Evolutionary conservation across 1,140 invertebrate genomes (phyloP), one percentile per base, ranked within the genome.

Genomic region (Drosophila orosa): DNA sequence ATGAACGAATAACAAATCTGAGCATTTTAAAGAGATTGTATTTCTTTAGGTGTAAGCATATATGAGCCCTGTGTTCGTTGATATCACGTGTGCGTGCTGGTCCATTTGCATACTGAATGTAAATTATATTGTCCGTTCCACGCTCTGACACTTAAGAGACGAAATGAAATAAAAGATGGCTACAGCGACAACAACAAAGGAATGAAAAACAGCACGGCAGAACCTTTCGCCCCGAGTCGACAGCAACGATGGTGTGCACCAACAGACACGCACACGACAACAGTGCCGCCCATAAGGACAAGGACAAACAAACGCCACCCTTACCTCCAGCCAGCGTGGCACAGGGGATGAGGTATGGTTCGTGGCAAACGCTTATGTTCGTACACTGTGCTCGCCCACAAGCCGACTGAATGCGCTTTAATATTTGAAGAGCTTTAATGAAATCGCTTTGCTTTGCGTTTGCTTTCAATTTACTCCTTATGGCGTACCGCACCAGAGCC

Each of bases 81-180:
- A 35, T 56, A 56, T 22, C 35, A 65, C 42, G 39, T 72, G 66
- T 50, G 47, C 47, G n/a, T 48, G 37, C 31, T 40, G 39, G 58
- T 48, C 73, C 73, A 85, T 85, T 85, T 85, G 81, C 81, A 85
- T 85, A 74, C 81, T 31, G 65, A 85, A 80, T 85, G 82, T 80
- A 85, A 85, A 85, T 85, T 80, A 85, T 85, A 85, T 85, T 85
- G 81, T 85, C 81, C 81, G 74, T 74, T 80, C 76, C 81, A 85
- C 74, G 81, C 77, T 74, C 81, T 80, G 81, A 85, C 81, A 85
- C 81, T 85, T 85, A 85, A 80, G 77, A 85, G 81, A 80, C 81
- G 72, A 66, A 85, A 85, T 80, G 57, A 85, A 85, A 78, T 80
- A 85, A 85, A 85, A 85, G 73, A 85, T 74, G 68, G 75, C 68